phyloP scores from a whole-genome alignment of 2,888 invertebrate genomes.

The Mycalesis mineus region DNA sequence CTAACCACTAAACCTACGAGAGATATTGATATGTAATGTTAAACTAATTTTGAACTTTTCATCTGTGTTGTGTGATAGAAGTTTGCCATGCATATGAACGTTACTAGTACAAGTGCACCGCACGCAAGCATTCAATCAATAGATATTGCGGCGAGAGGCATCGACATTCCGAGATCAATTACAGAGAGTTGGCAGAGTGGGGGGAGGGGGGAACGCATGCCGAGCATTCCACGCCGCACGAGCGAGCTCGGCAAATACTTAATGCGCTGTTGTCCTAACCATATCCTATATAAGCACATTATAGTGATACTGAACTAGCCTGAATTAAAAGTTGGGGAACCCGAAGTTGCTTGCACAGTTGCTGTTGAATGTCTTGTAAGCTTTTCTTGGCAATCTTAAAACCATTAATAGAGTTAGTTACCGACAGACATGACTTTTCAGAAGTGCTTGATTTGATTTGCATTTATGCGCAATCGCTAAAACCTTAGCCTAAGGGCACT shows the following conservation, averaged over 20 bases:
- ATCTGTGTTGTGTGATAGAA: background rate
- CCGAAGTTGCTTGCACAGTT: no score
- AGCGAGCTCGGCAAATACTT: background rate
- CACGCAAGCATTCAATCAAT: constrained; percentile 1
- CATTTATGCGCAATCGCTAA: no score
- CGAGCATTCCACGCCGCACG: background rate
- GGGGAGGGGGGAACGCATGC: background rate
- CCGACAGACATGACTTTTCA: no score
- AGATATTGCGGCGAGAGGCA: constrained; percentile 6
- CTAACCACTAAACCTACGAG: no score
- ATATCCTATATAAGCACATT: background rate
- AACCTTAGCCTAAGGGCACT: no score
- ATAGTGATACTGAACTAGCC: no score
- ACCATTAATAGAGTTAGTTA: no score
- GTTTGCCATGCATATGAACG: background rate
- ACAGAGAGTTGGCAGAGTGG: background rate
- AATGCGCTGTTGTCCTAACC: background rate
- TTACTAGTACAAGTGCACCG: background rate
- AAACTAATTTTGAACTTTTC: background rate
- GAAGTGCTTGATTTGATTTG: no score
- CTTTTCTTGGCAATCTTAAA: no score
- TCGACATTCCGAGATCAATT: constrained; percentile 14
- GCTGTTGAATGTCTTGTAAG: no score
- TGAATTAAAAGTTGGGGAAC: no score
- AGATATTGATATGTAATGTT: no score